phyloP scores from a whole-genome alignment of 2,888 invertebrate species.

The Epistrophella euchroma region DNA sequence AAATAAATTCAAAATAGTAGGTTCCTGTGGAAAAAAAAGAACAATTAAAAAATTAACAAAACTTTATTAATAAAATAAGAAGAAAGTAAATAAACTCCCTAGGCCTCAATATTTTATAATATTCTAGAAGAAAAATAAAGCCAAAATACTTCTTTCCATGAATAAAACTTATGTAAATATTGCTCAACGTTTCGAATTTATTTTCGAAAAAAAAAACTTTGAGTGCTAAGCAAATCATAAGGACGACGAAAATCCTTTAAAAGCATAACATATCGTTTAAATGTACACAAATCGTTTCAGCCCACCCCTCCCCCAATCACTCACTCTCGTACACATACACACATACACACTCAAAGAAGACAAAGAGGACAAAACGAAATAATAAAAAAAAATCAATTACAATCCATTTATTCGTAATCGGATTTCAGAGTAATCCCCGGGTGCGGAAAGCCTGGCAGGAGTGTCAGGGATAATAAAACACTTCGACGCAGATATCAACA shows the following conservation, averaged over 20 bases:
- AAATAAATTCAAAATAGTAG: too few species aligned
- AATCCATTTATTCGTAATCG: slow-evolving; percentile 75
- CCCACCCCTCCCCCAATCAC: not conserved
- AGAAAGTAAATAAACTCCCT: too few species aligned
- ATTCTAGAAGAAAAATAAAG: too few species aligned
- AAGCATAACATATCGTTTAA: slow-evolving; percentile 70
- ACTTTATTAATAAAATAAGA: too few species aligned
- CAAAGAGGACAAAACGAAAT: slow-evolving; percentile 31
- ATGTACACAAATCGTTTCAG: slow-evolving; percentile 50
- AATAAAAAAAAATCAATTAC: slow-evolving; percentile 71
- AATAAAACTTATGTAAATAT: slow-evolving; percentile 49
- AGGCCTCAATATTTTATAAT: too few species aligned
- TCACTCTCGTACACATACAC: too few species aligned
- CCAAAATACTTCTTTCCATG: not conserved
- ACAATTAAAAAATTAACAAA: too few species aligned
- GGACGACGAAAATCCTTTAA: slow-evolving; percentile 62
- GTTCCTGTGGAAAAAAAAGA: too few species aligned
- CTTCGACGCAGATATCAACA: slow-evolving; percentile 56
- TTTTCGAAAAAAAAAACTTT: slow-evolving; percentile 38
- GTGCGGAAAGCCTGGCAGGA: slow-evolving; percentile 39
- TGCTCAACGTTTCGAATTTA: not conserved
- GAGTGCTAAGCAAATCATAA: slow-evolving; percentile 51
- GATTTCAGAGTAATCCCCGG: slow-evolving; percentile 66
- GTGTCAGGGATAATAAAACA: slow-evolving; percentile 74
- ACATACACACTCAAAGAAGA: slow-evolving; percentile 1